Base-by-base conservation (phyloP, 2,888 invertebrate genomes). In the Pammene fasciana region DNA sequence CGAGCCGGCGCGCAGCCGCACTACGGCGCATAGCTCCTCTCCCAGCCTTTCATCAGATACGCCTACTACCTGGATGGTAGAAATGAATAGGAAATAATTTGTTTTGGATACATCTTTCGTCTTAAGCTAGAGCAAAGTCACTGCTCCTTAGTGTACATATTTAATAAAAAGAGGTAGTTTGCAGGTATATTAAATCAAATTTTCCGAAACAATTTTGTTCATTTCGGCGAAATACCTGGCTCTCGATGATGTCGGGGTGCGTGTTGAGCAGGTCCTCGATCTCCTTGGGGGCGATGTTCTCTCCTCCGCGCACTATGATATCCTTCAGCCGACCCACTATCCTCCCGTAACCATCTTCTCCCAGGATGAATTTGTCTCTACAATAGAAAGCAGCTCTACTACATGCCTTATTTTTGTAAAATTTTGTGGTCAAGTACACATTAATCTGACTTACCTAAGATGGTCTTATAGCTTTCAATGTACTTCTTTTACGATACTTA, bases 251-350 rank as follows among this genome's bases (percentile, higher is more conserved):
- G 76, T 94, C 93, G 0, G 96, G 96, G 88, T 97, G 96, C 0
- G 94, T 94, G 78, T 95, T 94, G n/a, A 97, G 84, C 59, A 95
- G 88, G 72, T 96, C 94, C 84, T 97, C 97, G 18, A 97, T 94
- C 90, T 97, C 97, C 93, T 94, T 95, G 0, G 97, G 97, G 73
- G 95, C 97, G 68, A 97, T 95, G 80, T 97, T 97, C 86, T 97
- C 97, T 34, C 97, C 97, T 0, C 97, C 97, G 71, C 96, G 87
- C 54, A 96, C 96, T 46, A 97, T 94, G 89, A 97, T 94, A 73
- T 97, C 97, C 79, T 97, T 97, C 2, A 95, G 79, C 57, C 97
- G 89, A 0, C 97, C 97, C 9, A 96, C 94, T 50, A 97, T 93
- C 71, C 89, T 87, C 0, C 95, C 95, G 80, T 96, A 96, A 0